Conservation (phyloP, 2,888 invertebrate genomes). For the Ferdinandea cuprea region DNA sequence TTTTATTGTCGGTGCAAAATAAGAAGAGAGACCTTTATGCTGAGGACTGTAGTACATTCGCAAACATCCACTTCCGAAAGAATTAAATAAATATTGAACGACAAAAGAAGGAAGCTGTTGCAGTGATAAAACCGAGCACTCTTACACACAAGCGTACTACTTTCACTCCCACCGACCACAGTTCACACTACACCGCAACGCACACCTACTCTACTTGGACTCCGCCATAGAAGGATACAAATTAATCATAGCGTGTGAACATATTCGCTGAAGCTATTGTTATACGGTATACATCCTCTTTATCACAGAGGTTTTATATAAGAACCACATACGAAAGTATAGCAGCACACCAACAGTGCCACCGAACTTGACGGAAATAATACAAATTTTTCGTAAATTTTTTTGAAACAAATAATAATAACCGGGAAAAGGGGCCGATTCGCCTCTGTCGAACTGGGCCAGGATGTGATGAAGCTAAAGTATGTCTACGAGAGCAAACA, state of each 20-base stretch:
- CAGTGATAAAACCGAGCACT: conserved; percentile 30
- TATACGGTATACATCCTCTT: conserved; percentile 3
- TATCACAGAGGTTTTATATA: background rate
- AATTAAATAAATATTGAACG: conserved; percentile 64
- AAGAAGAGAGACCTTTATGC: conserved; percentile 26
- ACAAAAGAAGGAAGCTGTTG: conserved; percentile 53
- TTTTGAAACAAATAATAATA: conserved; percentile 56
- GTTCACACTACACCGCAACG: background rate
- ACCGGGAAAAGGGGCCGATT: conserved; percentile 8
- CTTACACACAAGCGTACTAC: background rate
- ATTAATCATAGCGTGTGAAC: conserved; percentile 35
- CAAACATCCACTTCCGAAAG: conserved; percentile 36
- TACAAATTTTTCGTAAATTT: conserved; percentile 40
- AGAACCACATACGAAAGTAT: conserved; percentile 3
- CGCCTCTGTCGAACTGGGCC: conserved; percentile 10
- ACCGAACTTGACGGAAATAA: conserved; percentile 13
- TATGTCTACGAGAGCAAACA: conserved; percentile 32
- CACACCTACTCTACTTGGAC: background rate
- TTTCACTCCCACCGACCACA: background rate
- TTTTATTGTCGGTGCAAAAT: background rate
- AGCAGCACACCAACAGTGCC: background rate
- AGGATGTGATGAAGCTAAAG: conserved; percentile 28
- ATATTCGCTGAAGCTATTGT: conserved; percentile 32
- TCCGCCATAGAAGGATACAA: background rate
- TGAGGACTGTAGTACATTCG: background rate